Conservation (phyloP, 2,797 vertebrate species). For the Rhinophrynus dorsalis region DNA sequence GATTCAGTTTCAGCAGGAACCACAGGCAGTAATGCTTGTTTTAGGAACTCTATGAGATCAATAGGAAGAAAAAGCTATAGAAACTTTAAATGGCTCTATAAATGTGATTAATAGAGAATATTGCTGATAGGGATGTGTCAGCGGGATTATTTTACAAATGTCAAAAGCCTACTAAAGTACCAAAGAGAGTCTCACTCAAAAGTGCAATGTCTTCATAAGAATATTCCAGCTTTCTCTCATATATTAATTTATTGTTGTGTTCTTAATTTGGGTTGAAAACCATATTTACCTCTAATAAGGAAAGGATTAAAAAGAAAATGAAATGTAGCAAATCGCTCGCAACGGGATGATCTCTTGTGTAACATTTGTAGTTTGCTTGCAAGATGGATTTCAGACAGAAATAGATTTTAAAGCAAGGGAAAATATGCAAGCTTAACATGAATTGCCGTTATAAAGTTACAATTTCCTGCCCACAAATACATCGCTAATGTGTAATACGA, state of each 20-base stretch:
- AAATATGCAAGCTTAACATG: constrained; percentile 12
- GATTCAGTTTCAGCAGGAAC: constrained; percentile 45
- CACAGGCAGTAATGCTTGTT: constrained; percentile 48
- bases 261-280: constrained; percentile 1
- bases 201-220: constrained; percentile 45
- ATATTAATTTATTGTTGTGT: constrained; percentile 41
- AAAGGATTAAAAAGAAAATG: constrained; percentile 31
- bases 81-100: constrained; percentile 49
- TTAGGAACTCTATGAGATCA: constrained; percentile 50
- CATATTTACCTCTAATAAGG: constrained; percentile 43
- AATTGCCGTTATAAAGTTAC: constrained; percentile 13
- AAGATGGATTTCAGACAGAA: constrained; percentile 27
- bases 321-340: constrained; percentile 19
- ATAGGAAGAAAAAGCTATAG: constrained; percentile 46
- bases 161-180: constrained; percentile 44
- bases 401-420: constrained; percentile 12
- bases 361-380: constrained; percentile 13
- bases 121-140: constrained; percentile 38
- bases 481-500: not conserved
- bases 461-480: constrained; percentile 9
- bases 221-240: constrained; percentile 11
- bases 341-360: constrained; percentile 13
- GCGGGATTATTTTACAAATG: constrained; percentile 49
- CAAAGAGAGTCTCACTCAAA: constrained; percentile 22
- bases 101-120: constrained; percentile 49